A percentile compares a stretch with the other conserved stretches of the same genome.
Evolutionary conservation across 2,797 vertebrate genomes (phyloP).

Genomic region (Neomorphus geoffroyi): DNA sequence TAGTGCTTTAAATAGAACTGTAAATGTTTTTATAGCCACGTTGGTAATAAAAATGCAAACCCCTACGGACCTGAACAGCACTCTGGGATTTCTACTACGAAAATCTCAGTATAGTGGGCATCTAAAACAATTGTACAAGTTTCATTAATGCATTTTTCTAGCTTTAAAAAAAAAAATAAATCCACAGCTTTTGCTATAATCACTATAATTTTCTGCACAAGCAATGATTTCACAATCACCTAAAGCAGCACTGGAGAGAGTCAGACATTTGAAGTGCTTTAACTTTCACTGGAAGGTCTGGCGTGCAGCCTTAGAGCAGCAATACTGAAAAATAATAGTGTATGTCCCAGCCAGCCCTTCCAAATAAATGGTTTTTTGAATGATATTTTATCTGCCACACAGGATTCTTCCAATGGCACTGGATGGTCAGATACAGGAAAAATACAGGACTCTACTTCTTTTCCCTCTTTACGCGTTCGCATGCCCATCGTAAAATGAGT

Average conservation of each 20-base stretch:
- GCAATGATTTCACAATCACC: background rate
- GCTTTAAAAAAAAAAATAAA: background rate
- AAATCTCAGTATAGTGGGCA: background rate
- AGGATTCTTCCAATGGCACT: background rate
- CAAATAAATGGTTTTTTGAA: background rate
- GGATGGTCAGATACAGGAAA: background rate
- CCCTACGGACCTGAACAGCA: background rate
- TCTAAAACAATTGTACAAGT: background rate
- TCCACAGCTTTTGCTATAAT: background rate
- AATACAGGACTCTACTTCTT: background rate
- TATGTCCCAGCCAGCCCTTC: background rate
- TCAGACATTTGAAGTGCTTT: background rate
- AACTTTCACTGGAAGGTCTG: background rate
- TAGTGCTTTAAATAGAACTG: background rate
- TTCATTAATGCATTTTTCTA: background rate
- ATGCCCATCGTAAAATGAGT: background rate
- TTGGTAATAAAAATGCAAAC: background rate
- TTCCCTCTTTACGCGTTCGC: background rate
- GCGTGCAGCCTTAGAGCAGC: background rate
- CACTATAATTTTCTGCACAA: background rate
- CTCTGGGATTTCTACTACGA: background rate
- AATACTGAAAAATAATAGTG: slow-evolving; percentile 8
- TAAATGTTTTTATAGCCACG: background rate
- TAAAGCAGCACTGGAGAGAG: background rate
- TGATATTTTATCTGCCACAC: background rate